Base-by-base conservation (phyloP, 2,888 invertebrate species). In the Drosophila stalkeri region DNA sequence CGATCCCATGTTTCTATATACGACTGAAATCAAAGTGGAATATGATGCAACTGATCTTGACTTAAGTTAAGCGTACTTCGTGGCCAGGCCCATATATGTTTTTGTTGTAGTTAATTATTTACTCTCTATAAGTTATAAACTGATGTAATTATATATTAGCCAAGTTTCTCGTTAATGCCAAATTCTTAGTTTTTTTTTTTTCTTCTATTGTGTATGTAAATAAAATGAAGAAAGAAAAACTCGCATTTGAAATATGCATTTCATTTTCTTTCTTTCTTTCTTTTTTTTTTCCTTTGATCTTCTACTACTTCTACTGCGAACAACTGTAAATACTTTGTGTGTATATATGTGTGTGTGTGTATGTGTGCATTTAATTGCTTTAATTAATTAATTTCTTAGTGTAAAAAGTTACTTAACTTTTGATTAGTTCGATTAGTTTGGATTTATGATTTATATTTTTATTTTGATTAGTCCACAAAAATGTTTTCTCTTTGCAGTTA, bases 111-210 rank as follows among this genome's bases (percentile, higher is more conserved):
- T 27, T 41, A 27, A 51, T 51, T 27, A 27, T 27, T 55, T 41
- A 39, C 37, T 51, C 20, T 54, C 16, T 20, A 39, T 51, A 61
- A 64, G 39, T 55, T 64, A 59, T 11, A 63, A 75, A 66, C 39
- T 65, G 51, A 67, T 72, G 71, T 78, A 64, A 56, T 74, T 64
- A 63, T 64, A 64, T 64, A 64, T 64, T 80, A 84, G 82, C 78
- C 72, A 77, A 80, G 71, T 73, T 74, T 83, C 83, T 79, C 84
- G 82, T 88, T 85, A 82, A 73, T 82, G 84, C 88, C 84, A 81
- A 85, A 71, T 52, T 39, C 63, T 18, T 47, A 47, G 47, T 60
- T 47, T 44, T 27, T 27, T 33, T 47, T n/a, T 55, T 27, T 33
- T 47, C 11, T 55, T 72, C 39, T 49, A 60, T 65, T 35, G 49